phyloP scores from a whole-genome alignment of 2,888 invertebrate genomes.

The Pyrrhia umbra region DNA sequence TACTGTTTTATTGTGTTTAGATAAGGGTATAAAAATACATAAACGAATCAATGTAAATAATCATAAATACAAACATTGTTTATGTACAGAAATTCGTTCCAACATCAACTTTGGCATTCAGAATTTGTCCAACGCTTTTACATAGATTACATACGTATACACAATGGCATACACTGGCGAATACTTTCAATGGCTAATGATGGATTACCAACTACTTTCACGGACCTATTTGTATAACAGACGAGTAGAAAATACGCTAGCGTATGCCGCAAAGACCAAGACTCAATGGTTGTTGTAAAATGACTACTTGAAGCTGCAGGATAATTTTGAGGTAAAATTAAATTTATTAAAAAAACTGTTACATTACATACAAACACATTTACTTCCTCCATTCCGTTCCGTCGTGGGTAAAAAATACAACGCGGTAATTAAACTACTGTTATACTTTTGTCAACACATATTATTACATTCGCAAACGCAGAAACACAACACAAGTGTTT shows the following conservation, averaged over 20 bases:
- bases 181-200: conserved; percentile 39
- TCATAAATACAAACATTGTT: conserved; percentile 3
- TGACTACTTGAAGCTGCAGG: conserved; percentile 8
- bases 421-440: too few relatives aligned
- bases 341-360: not conserved
- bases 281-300: conserved; percentile 20
- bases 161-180: conserved; percentile 20
- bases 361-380: too few relatives aligned
- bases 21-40: too few relatives aligned
- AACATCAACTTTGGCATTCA: conserved; percentile 3
- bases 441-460: too few relatives aligned
- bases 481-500: too few relatives aligned
- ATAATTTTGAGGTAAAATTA: not conserved
- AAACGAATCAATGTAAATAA: too few relatives aligned
- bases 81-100: conserved; percentile 21
- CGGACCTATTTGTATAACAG: conserved; percentile 22
- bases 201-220: conserved; percentile 34
- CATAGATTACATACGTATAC: conserved; percentile 18
- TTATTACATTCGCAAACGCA: too few relatives aligned
- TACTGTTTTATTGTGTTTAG: too few relatives aligned
- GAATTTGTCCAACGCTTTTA: conserved; percentile 14
- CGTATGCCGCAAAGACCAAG: conserved; percentile 19
- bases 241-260: conserved; percentile 16
- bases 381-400: too few relatives aligned
- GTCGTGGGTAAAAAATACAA: too few relatives aligned